A percentile compares a stretch with the other conserved stretches of the same genome.
phyloP scores from a whole-genome alignment of 1,140 invertebrate species.

The Pteromalus puparum region DNA sequence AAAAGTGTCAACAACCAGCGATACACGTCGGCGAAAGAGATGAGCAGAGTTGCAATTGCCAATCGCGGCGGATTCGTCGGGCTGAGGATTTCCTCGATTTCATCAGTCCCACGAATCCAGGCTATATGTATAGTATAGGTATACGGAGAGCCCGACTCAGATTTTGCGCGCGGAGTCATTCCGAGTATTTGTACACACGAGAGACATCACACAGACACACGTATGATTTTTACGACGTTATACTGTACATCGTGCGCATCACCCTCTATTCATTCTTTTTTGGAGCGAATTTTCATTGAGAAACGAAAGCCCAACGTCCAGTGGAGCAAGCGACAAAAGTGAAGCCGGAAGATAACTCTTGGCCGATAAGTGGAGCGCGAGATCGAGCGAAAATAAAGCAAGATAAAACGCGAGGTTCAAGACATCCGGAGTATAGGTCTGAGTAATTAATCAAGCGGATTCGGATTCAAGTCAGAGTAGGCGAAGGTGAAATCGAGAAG shows the following conservation, averaged over 20 bases:
- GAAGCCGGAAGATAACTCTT: not conserved
- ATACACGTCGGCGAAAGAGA: conserved; percentile 15
- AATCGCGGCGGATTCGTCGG: not conserved
- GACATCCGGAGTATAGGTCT: too few relatives aligned
- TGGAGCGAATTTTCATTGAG: not conserved
- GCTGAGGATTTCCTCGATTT: not conserved
- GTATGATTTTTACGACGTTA: conserved; percentile 2
- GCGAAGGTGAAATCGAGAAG: too few relatives aligned
- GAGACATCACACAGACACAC: not conserved
- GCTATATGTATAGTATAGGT: too few relatives aligned
- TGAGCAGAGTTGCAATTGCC: conserved; percentile 41
- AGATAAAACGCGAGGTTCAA: not conserved
- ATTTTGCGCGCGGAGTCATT: conserved; percentile 5
- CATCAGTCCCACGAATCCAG: not conserved
- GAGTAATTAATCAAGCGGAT: too few relatives aligned
- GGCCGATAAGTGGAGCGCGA: too few relatives aligned
- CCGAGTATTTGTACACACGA: not conserved
- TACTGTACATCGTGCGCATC: conserved; percentile 1
- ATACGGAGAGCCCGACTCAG: not conserved
- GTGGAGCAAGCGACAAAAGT: too few relatives aligned
- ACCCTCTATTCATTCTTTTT: conserved; percentile 23
- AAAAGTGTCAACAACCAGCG: not conserved
- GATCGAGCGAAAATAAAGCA: not conserved
- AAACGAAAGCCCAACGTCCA: conserved; percentile 10
- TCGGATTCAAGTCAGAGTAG: too few relatives aligned